Evolutionary conservation across 2,113 vertebrate species (phyloP).

Genomic region (Columba janthina): DNA sequence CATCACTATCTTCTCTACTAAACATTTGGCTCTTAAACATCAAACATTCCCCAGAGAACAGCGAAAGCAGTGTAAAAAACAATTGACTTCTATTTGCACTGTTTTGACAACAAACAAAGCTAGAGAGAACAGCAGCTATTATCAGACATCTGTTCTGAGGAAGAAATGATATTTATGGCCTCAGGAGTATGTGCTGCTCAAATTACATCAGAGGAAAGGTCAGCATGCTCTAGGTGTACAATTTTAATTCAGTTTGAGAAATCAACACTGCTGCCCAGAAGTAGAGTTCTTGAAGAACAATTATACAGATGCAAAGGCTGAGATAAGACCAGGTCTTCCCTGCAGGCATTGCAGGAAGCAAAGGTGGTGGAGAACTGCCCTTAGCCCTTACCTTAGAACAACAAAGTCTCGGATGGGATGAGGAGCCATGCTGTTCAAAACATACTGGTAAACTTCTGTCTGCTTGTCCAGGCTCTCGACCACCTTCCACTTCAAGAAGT

Average conservation of each 20-base stretch:
- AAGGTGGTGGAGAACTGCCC: background rate
- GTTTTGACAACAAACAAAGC: constrained; percentile 61
- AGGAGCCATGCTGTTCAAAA: constrained; percentile 93
- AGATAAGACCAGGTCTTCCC: background rate
- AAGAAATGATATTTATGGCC: constrained; percentile 47
- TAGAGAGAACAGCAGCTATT: constrained; percentile 39
- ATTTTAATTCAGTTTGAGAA: constrained; percentile 30
- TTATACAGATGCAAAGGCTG: background rate
- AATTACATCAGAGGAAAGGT: constrained; percentile 28
- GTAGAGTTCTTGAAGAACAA: background rate
- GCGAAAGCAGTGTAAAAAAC: constrained; percentile 30
- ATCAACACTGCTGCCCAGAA: background rate
- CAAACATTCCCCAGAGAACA: constrained; percentile 11
- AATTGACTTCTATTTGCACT: constrained; percentile 24
- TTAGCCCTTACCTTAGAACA: constrained; percentile 85
- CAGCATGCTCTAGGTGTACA: background rate
- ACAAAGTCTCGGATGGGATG: constrained; percentile 93
- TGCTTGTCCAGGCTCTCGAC: constrained; percentile 90
- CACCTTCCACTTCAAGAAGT: constrained; percentile 96
- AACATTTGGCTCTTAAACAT: constrained; percentile 31
- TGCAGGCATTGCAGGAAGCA: background rate
- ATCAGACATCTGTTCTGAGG: constrained; percentile 39
- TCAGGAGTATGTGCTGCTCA: constrained; percentile 30
- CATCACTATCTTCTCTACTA: background rate
- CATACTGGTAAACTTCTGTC: constrained; percentile 93